phyloP scores from a whole-genome alignment of 2,888 invertebrate genomes.

The Ypsolopha scabrella region DNA sequence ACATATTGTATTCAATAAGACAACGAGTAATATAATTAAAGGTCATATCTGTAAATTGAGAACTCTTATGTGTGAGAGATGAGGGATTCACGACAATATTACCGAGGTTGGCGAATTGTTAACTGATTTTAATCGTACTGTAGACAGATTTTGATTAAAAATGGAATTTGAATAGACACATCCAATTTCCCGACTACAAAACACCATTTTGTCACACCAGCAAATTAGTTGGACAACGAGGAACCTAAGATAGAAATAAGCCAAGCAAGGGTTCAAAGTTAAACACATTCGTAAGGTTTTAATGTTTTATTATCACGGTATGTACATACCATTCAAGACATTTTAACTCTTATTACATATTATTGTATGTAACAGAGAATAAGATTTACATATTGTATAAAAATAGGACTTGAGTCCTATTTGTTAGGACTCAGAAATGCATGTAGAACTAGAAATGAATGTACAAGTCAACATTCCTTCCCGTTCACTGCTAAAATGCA shows the following conservation, averaged over 20 bases:
- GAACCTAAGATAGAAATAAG: neutral
- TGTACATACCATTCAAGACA: slow-evolving; percentile 53
- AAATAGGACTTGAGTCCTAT: slow-evolving; percentile 64
- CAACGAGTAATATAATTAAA: no score
- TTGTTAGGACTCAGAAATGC: slow-evolving; percentile 56
- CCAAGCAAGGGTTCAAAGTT: neutral
- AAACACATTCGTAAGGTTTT: neutral
- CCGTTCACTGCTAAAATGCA: slow-evolving; percentile 64
- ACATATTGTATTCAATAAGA: no score
- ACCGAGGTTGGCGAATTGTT: no score
- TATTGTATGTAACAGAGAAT: slow-evolving; percentile 60
- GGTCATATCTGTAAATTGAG: no score
- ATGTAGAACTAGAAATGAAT: slow-evolving; percentile 59
- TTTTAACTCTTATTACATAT: slow-evolving; percentile 58
- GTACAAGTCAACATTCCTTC: slow-evolving; percentile 51
- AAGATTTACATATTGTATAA: slow-evolving; percentile 67
- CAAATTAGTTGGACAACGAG: no score
- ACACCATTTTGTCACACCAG: no score
- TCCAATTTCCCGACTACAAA: no score
- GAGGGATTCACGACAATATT: no score
- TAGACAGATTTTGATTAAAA: no score
- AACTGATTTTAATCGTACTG: no score
- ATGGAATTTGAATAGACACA: no score
- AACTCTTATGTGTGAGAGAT: no score
- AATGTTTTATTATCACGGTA: slow-evolving; percentile 64